Conservation (phyloP, 2,797 vertebrate genomes). For the Cercopithecus diana region DNA sequence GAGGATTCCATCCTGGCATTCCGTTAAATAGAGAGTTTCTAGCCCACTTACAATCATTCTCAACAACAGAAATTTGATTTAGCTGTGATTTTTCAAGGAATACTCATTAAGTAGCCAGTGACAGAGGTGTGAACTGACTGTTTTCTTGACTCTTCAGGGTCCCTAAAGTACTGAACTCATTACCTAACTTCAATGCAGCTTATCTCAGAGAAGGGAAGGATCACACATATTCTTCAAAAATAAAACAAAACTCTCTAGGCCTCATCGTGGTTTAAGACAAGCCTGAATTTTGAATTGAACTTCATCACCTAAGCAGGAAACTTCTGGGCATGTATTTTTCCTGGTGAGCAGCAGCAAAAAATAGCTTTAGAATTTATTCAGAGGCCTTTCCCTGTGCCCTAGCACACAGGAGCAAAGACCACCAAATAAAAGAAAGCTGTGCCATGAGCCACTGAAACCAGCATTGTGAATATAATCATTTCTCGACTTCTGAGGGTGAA, state of each 20-base stretch:
- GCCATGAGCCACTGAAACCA: neutral
- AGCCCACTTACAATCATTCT: neutral
- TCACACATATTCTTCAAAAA: neutral
- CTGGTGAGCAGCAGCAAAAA: neutral
- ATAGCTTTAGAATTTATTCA: neutral
- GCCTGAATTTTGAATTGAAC: neutral
- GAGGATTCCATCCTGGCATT: constrained; percentile 28
- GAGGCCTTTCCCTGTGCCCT: neutral
- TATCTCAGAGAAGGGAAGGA: neutral
- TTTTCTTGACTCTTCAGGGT: neutral
- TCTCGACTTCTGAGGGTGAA: neutral
- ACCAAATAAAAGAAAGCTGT: neutral
- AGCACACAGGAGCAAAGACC: neutral
- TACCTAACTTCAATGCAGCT: neutral
- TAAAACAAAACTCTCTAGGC: neutral
- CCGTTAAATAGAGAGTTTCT: constrained; percentile 27
- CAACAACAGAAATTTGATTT: constrained; percentile 1
- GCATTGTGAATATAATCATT: neutral
- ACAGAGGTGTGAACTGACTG: neutral
- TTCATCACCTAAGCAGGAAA: neutral
- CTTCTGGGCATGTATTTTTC: neutral
- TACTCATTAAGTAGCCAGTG: neutral
- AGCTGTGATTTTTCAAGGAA: constrained; percentile 12
- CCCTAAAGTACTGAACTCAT: neutral
- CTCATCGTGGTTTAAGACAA: neutral